A percentile compares a stretch with the other conserved stretches of the same genome.
Evolutionary conservation across 1,140 invertebrate species (phyloP).

Genomic region (Agrypnia vestita): DNA sequence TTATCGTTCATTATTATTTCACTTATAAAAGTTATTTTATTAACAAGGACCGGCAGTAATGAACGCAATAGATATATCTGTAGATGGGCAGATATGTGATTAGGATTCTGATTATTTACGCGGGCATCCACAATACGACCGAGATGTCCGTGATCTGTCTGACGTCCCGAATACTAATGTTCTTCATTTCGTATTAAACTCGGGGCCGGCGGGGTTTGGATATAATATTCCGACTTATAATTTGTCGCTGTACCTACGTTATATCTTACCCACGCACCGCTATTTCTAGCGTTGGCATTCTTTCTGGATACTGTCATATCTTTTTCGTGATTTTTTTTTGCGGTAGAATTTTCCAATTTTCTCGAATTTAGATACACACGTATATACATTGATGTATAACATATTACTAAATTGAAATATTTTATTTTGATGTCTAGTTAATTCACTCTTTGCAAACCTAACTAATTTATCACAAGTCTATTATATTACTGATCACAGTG

Average conservation of each 20-base stretch:
- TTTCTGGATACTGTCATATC: not conserved
- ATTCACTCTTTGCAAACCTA: too few relatives aligned
- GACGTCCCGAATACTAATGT: conserved; percentile 9
- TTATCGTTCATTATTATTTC: too few relatives aligned
- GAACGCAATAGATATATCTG: too few relatives aligned
- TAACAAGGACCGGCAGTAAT: too few relatives aligned
- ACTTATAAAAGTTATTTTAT: too few relatives aligned
- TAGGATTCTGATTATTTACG: not conserved
- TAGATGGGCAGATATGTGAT: too few relatives aligned
- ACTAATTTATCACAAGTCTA: too few relatives aligned
- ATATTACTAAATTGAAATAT: too few relatives aligned
- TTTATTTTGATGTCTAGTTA: too few relatives aligned
- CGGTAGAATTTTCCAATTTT: not conserved
- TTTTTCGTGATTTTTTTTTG: conserved; percentile 16
- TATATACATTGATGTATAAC: not conserved
- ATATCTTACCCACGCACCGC: conserved; percentile 14
- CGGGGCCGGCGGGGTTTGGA: not conserved
- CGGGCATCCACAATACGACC: not conserved
- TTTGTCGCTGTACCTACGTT: not conserved
- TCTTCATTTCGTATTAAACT: conserved; percentile 2
- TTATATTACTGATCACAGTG: too few relatives aligned
- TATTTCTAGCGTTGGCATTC: conserved; percentile 12
- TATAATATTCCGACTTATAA: conserved; percentile 4
- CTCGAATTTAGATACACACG: too few relatives aligned
- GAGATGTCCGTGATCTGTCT: conserved; percentile 20